A percentile compares a stretch with the other conserved stretches of the same genome.
Evolutionary conservation across 2,888 invertebrate species (phyloP).

Genomic region (Alsophila aescularia): DNA sequence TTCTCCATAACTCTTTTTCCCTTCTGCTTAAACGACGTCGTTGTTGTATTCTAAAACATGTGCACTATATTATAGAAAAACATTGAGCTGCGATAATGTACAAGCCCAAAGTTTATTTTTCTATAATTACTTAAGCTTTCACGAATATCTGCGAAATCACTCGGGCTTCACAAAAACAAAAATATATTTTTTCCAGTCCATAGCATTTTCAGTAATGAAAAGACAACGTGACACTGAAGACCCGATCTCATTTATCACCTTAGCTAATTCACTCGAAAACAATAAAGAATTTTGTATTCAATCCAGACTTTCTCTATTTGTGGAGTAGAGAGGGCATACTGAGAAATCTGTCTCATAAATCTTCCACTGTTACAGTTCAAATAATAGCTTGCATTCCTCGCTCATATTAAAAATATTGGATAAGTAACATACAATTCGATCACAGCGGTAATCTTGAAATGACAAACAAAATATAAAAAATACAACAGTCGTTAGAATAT

Average conservation of each 20-base stretch:
- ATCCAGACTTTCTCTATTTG: background rate
- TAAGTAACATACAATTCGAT: too few species aligned
- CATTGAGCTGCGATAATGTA: too few species aligned
- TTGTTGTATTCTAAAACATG: background rate
- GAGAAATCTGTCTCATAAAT: slow-evolving; percentile 5
- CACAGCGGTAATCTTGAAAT: too few species aligned
- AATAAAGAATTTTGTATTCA: slow-evolving; percentile 13
- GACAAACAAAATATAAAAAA: too few species aligned
- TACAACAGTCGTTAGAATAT: too few species aligned
- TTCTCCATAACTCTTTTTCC: slow-evolving; percentile 45
- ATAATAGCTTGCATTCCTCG: background rate
- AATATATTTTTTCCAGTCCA: slow-evolving; percentile 3
- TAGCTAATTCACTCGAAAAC: slow-evolving; percentile 16
- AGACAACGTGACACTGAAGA: slow-evolving; percentile 11
- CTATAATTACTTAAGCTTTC: background rate
- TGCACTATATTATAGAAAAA: too few species aligned
- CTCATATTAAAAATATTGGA: background rate
- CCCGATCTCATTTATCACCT: slow-evolving; percentile 18
- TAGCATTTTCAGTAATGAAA: slow-evolving; percentile 14
- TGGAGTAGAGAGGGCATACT: background rate
- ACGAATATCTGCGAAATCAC: background rate
- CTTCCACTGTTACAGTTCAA: background rate
- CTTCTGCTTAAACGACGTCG: background rate
- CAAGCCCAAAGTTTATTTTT: too few species aligned
- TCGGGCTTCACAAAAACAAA: background rate